A percentile compares a stretch with the other conserved stretches of the same genome.
phyloP scores from a whole-genome alignment of 2,113 vertebrate genomes.

The Hippocampus mohnikei region DNA sequence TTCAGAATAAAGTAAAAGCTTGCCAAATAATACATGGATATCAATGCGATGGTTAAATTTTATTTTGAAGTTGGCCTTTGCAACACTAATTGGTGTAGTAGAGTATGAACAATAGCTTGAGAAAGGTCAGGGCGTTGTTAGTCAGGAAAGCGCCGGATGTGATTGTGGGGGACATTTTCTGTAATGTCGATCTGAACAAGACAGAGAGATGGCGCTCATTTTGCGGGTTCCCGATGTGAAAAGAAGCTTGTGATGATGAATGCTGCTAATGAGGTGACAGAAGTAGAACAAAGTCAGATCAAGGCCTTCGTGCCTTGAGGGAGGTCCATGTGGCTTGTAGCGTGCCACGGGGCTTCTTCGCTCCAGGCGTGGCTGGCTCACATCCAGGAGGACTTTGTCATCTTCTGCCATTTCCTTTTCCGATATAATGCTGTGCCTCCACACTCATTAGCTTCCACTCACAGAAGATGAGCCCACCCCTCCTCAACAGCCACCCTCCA shows the following conservation, averaged over 20 bases:
- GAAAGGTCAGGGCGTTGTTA: no score
- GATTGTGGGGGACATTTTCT: background rate
- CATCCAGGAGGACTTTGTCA: constrained; percentile 5
- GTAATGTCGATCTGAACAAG: background rate
- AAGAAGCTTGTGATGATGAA: background rate
- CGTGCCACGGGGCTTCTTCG: constrained; percentile 1
- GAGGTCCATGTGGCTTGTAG: background rate
- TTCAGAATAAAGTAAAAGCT: no score
- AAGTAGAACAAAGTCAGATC: background rate
- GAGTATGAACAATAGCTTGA: no score
- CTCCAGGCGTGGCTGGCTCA: background rate
- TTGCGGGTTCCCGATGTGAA: background rate
- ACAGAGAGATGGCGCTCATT: background rate
- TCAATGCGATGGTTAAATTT: no score
- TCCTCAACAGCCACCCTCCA: background rate
- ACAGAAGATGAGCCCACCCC: background rate
- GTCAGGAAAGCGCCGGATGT: background rate
- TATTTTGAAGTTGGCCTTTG: no score
- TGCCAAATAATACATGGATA: no score
- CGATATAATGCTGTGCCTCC: background rate
- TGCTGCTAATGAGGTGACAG: background rate
- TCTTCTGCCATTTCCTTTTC: background rate
- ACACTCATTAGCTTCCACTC: background rate
- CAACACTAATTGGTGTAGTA: no score
- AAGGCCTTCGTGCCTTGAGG: background rate